Conservation (phyloP, 2,888 invertebrate genomes). For the Pristionchus arcanus region DNA sequence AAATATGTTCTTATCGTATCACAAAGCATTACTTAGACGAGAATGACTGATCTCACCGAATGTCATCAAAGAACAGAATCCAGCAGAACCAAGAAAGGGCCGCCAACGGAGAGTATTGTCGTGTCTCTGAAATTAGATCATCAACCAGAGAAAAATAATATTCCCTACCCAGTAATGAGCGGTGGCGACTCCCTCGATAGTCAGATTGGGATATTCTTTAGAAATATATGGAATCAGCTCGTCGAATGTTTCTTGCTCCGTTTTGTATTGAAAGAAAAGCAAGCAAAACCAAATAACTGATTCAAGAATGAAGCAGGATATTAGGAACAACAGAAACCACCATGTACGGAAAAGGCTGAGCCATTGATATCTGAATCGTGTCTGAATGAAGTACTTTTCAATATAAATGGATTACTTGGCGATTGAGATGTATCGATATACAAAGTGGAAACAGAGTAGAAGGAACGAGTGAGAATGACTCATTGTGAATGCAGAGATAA, state of each 20-base stretch:
- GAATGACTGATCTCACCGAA: neutral
- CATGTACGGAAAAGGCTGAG: neutral
- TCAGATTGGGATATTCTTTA: neutral
- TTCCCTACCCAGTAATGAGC: neutral
- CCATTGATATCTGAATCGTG: neutral
- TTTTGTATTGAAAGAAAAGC: conserved; percentile 10
- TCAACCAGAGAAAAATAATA: neutral
- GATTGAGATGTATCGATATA: neutral
- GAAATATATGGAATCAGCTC: neutral
- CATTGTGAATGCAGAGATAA: conserved; percentile 40
- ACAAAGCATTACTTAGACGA: neutral
- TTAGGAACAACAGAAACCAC: conserved; percentile 6
- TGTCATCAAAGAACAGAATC: conserved; percentile 16
- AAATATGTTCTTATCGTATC: neutral
- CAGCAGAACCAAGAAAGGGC: neutral
- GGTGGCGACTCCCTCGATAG: neutral
- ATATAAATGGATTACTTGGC: neutral
- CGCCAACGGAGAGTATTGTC: conserved; percentile 12
- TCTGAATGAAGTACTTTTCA: neutral
- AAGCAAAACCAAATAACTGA: neutral
- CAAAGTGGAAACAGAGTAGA: conserved; percentile 21
- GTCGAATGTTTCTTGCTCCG: neutral
- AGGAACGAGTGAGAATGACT: conserved; percentile 22
- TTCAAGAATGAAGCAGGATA: neutral
- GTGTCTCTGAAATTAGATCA: neutral